Conservation (phyloP, 2,888 invertebrate species). For the Noctua janthina region DNA sequence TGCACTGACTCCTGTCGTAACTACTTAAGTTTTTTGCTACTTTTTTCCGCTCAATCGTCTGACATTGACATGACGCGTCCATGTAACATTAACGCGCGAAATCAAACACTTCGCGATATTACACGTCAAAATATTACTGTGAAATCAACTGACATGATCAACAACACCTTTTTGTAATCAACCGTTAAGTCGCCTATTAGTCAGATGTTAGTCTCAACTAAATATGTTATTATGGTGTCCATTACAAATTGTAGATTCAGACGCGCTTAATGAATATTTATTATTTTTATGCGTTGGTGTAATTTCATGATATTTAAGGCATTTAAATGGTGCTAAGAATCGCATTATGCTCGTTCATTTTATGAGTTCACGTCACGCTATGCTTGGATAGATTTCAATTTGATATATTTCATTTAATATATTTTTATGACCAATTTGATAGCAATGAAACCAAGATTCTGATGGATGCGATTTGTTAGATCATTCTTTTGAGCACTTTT, state of each 20-base stretch:
- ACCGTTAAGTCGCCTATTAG: slow-evolving; percentile 77
- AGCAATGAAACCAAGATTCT: slow-evolving; percentile 13
- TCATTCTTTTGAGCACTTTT: background rate
- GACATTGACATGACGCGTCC: slow-evolving; percentile 83
- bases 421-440: background rate
- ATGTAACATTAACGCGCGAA: slow-evolving; percentile 78
- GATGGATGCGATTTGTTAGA: background rate
- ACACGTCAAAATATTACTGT: slow-evolving; percentile 78
- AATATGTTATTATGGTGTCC: slow-evolving; percentile 69
- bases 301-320: slow-evolving; percentile 46
- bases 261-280: slow-evolving; percentile 57
- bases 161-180: slow-evolving; percentile 71
- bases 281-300: slow-evolving; percentile 43
- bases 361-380: slow-evolving; percentile 46
- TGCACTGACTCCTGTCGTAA: slow-evolving; percentile 70
- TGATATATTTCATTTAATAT: background rate
- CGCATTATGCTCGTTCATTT: slow-evolving; percentile 27
- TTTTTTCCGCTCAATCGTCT: slow-evolving; percentile 73
- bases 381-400: slow-evolving; percentile 43
- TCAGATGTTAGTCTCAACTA: slow-evolving; percentile 58
- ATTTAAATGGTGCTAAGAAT: slow-evolving; percentile 46
- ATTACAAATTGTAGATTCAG: slow-evolving; percentile 57
- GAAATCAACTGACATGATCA: slow-evolving; percentile 74
- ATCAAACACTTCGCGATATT: slow-evolving; percentile 70
- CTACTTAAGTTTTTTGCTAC: slow-evolving; percentile 71